Evolutionary conservation across 2,888 invertebrate genomes (phyloP).

Genomic region (Diaperis boleti): DNA sequence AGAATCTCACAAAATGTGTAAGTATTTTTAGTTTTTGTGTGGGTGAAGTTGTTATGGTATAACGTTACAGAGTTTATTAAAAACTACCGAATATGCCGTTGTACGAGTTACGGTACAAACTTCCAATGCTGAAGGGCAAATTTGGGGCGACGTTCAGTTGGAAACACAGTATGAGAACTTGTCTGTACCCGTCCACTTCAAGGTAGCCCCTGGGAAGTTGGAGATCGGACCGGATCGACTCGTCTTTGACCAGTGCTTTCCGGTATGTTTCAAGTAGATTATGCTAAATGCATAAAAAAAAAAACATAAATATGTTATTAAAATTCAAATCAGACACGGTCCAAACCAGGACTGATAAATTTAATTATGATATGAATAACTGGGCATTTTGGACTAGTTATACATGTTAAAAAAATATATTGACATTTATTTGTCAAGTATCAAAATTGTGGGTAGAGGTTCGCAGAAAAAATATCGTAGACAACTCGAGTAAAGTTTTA

Average conservation of each 20-base stretch:
- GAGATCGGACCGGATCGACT: conserved; percentile 77
- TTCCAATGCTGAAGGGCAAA: conserved; percentile 75
- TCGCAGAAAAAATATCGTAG: no score
- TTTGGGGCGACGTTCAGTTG: conserved; percentile 78
- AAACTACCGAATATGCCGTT: conserved; percentile 75
- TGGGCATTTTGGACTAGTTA: no score
- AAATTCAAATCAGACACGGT: no score
- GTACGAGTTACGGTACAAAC: conserved; percentile 79
- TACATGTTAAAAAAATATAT: no score
- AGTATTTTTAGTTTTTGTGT: conserved; percentile 39
- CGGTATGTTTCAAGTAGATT: conserved; percentile 74
- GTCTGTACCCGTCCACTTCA: conserved; percentile 79
- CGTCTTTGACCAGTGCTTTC: conserved; percentile 83
- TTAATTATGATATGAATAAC: no score
- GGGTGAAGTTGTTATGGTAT: background rate
- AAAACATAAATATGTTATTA: no score
- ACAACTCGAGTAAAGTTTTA: no score
- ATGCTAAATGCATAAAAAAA: no score
- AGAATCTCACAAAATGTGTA: conserved; percentile 61
- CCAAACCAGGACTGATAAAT: no score
- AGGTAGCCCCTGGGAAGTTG: conserved; percentile 81
- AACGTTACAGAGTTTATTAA: conserved; percentile 67
- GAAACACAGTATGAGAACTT: conserved; percentile 78
- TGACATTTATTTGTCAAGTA: no score
- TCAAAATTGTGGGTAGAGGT: no score